Conservation (phyloP, 2,888 invertebrate species). For the Slavum lentiscoides region DNA sequence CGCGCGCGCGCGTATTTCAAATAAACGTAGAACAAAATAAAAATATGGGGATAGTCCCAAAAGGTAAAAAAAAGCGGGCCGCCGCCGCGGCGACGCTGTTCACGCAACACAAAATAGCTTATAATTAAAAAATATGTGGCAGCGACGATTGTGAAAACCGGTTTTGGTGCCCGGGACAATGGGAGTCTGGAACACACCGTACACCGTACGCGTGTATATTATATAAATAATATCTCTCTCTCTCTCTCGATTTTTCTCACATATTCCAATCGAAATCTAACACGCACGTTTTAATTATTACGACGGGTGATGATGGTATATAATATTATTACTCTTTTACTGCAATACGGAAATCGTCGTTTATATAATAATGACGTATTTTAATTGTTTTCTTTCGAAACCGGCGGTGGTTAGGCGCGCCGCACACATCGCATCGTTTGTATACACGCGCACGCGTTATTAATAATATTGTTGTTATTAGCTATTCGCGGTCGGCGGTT, state of each 20-base stretch:
- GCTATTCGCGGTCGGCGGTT: too few relatives aligned
- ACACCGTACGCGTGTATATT: too few relatives aligned
- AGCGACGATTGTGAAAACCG: conserved; percentile 43
- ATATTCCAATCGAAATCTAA: conserved; percentile 31
- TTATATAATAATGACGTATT: neutral
- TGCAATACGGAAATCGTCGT: conserved; percentile 14
- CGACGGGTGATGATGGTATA: neutral
- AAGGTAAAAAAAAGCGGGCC: conserved; percentile 1
- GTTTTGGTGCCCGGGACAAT: conserved; percentile 42
- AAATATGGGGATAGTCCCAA: conserved; percentile 32
- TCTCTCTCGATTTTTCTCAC: conserved; percentile 30
- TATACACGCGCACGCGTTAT: too few relatives aligned
- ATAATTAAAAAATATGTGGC: conserved; percentile 52
- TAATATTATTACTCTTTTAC: neutral
- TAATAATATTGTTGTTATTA: too few relatives aligned
- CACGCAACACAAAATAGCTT: conserved; percentile 39
- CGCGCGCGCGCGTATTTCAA: neutral
- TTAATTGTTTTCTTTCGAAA: too few relatives aligned
- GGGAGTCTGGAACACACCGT: conserved; percentile 39
- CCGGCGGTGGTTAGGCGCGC: too few relatives aligned
- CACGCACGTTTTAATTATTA: conserved; percentile 26
- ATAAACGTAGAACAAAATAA: conserved; percentile 30
- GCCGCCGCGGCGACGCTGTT: conserved; percentile 8
- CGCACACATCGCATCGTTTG: too few relatives aligned
- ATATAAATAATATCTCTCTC: too few relatives aligned